A percentile compares a stretch with the other conserved stretches of the same genome.
Evolutionary conservation across 1,140 invertebrate species (phyloP).

Genomic region (Hermatobates lingyangjiaoensis): DNA sequence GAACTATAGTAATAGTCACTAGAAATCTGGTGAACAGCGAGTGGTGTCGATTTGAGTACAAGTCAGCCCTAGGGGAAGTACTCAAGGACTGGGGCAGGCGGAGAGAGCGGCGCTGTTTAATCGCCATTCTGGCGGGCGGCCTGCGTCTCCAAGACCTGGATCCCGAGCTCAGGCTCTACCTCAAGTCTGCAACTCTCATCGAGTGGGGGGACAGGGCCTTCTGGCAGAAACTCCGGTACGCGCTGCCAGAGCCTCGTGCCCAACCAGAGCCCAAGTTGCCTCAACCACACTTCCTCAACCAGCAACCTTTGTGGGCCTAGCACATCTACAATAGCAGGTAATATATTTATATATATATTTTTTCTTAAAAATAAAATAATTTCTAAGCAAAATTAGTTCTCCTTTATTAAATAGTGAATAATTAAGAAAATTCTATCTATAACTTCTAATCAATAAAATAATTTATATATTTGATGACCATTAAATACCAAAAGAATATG

Average conservation of each 20-base stretch:
- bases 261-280: not conserved
- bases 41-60: conserved; percentile 86
- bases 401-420: too few species aligned
- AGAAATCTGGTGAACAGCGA: conserved; percentile 86
- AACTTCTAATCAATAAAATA: too few species aligned
- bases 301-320: not conserved
- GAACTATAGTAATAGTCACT: conserved; percentile 76
- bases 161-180: conserved; percentile 67
- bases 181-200: conserved; percentile 76
- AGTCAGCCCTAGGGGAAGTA: conserved; percentile 75
- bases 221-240: conserved; percentile 83
- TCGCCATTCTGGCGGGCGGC: conserved; percentile 70
- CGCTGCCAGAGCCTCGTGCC: conserved; percentile 52
- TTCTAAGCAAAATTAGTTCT: too few species aligned
- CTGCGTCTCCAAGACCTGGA: conserved; percentile 69
- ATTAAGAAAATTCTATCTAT: too few species aligned
- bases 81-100: conserved; percentile 46
- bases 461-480: too few species aligned
- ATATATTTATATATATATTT: not conserved
- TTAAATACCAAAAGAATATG: too few species aligned
- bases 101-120: conserved; percentile 47
- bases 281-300: not conserved
- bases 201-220: conserved; percentile 84
- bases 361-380: too few species aligned
- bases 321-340: not conserved